Conservation (phyloP, 2,113 vertebrate species). For the Brachypodius melanocephalos region DNA sequence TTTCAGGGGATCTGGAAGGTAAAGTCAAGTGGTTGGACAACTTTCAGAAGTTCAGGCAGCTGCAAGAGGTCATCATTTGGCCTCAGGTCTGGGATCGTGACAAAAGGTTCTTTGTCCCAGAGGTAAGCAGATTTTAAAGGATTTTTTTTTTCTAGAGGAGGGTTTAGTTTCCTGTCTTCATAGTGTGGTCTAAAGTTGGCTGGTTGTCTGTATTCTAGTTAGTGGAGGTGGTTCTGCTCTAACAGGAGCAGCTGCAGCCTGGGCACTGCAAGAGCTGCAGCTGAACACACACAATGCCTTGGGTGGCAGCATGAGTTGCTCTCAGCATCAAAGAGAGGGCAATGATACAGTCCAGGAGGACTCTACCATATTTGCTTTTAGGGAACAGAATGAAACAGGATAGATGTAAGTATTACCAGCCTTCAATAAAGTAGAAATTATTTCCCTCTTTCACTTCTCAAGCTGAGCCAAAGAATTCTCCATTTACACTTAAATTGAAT, state of each 20-base stretch:
- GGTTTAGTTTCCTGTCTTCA: neutral
- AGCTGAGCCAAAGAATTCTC: neutral
- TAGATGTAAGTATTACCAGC: neutral
- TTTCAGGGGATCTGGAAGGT: conserved; percentile 88
- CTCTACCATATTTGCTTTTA: neutral
- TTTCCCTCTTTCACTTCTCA: neutral
- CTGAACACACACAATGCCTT: neutral
- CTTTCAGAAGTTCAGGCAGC: conserved; percentile 87
- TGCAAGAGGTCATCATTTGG: conserved; percentile 88
- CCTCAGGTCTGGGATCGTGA: conserved; percentile 89
- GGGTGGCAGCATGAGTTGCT: neutral
- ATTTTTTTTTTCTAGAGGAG: neutral
- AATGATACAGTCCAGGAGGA: neutral
- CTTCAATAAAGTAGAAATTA: neutral
- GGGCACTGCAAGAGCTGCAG: neutral
- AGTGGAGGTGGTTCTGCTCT: neutral
- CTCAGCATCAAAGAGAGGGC: no score
- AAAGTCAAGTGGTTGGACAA: conserved; percentile 94
- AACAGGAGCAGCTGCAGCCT: neutral
- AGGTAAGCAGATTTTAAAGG: conserved; percentile 71
- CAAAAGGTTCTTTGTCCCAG: conserved; percentile 86
- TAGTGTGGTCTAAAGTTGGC: neutral
- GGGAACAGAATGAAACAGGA: neutral
- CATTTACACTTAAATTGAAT: neutral
- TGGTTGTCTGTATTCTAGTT: neutral